Conservation (phyloP, 2,888 invertebrate genomes). For the Phorcus lineatus region DNA sequence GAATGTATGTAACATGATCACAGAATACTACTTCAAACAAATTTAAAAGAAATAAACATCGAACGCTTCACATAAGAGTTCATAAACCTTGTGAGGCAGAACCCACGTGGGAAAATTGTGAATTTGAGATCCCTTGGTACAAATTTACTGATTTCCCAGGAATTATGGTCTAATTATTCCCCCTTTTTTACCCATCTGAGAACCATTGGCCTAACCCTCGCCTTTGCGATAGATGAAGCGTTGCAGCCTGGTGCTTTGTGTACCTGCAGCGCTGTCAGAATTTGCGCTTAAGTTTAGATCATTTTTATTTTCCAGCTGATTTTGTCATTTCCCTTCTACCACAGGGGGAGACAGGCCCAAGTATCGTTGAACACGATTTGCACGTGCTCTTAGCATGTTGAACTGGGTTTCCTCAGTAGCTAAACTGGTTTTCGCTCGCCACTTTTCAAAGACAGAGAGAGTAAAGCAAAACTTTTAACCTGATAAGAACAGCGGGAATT, state of each 20-base stretch:
- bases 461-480: neutral
- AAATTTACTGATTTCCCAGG: neutral
- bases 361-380: slow-evolving; percentile 9
- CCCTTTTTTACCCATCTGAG: neutral
- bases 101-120: neutral
- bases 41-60: slow-evolving; percentile 13
- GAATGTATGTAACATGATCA: neutral
- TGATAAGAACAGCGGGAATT: neutral
- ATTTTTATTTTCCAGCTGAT: slow-evolving; percentile 19
- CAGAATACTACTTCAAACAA: neutral
- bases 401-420: neutral
- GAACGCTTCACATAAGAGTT: neutral
- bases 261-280: neutral
- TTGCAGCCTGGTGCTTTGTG: neutral
- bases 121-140: neutral
- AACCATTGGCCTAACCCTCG: neutral
- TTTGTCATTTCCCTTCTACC: neutral
- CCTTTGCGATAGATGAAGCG: neutral
- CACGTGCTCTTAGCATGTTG: slow-evolving; percentile 7
- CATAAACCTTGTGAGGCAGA: neutral
- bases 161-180: slow-evolving; percentile 11
- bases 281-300: neutral
- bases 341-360: neutral
- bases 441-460: neutral
- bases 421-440: neutral